Percentiles rank a stretch among this genome's conserved stretches.
phyloP scores from a whole-genome alignment of 2,888 invertebrate species.

The Eugnorisma glareosa region DNA sequence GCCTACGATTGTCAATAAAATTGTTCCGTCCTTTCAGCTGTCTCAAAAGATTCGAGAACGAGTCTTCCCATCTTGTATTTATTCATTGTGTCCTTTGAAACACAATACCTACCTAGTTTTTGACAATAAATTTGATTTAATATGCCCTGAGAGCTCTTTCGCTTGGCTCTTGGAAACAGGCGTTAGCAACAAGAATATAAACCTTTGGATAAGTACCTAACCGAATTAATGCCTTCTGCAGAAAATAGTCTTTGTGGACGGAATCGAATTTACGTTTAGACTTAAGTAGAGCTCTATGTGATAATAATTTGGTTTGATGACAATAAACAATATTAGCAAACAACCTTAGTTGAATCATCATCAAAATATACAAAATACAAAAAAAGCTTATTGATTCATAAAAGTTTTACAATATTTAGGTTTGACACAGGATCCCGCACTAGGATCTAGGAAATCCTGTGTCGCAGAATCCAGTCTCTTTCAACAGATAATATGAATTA shows the following conservation, averaged over 20 bases:
- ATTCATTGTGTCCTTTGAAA: slow-evolving; percentile 24
- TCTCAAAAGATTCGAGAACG: slow-evolving; percentile 15
- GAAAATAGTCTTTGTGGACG: slow-evolving; percentile 32
- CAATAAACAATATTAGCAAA: background rate
- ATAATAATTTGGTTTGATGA: slow-evolving; percentile 27
- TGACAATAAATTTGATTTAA: slow-evolving; percentile 50
- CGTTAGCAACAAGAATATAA: slow-evolving; percentile 46
- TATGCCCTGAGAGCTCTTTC: slow-evolving; percentile 18
- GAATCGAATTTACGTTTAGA: slow-evolving; percentile 39
- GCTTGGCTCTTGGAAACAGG: slow-evolving; percentile 18
- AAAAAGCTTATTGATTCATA: no score
- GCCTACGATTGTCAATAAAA: slow-evolving; percentile 9
- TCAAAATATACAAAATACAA: no score
- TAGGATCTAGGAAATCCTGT: no score
- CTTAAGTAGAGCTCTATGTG: slow-evolving; percentile 20
- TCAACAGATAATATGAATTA: no score
- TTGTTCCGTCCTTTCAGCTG: slow-evolving; percentile 28
- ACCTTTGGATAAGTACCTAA: slow-evolving; percentile 39
- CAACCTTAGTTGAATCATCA: background rate
- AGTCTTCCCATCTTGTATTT: slow-evolving; percentile 24
- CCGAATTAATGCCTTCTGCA: slow-evolving; percentile 37
- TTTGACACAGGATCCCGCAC: no score
- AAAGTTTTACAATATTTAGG: no score
- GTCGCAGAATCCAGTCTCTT: no score
- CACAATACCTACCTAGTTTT: slow-evolving; percentile 36